Evolutionary conservation across 2,797 vertebrate genomes (phyloP).

Genomic region (Catamblyrhynchus diadema): DNA sequence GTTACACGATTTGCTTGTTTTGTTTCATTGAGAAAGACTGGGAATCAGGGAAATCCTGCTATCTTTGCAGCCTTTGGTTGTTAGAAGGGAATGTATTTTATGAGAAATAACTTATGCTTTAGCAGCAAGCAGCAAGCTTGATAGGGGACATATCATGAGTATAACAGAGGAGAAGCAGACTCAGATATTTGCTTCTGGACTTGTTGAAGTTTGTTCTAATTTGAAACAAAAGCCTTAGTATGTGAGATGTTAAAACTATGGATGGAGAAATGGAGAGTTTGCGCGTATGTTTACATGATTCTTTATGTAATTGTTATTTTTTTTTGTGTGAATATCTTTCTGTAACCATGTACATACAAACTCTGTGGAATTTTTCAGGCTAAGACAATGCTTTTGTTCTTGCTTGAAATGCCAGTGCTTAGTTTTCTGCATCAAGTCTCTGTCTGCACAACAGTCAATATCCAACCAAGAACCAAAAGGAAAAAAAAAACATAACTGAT

Average conservation of each 20-base stretch:
- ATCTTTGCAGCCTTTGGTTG: not conserved
- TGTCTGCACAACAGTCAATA: not conserved
- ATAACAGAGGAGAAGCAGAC: not conserved
- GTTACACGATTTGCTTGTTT: not conserved
- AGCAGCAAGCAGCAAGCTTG: not conserved
- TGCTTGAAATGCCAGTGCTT: not conserved
- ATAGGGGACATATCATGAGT: not conserved
- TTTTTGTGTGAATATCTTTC: not conserved
- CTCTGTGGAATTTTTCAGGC: not conserved
- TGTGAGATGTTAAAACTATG: not conserved
- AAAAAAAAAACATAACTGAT: not conserved
- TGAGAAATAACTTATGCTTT: not conserved
- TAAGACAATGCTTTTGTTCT: not conserved
- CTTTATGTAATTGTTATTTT: not conserved
- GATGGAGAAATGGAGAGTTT: not conserved
- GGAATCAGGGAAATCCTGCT: not conserved
- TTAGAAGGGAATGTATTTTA: not conserved
- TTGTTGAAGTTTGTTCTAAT: not conserved
- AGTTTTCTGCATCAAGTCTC: not conserved
- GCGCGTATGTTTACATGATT: not conserved
- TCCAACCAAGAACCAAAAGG: not conserved
- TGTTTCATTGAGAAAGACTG: not conserved
- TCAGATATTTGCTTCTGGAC: not conserved
- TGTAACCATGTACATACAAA: not conserved
- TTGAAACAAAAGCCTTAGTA: not conserved